Percentiles rank a stretch among this genome's conserved stretches.
These are phyloP conservation scores for Chanos chanos DNA, from an alignment of 2,797 vertebrate genomes.

Conservation along the genomic window DNA sequence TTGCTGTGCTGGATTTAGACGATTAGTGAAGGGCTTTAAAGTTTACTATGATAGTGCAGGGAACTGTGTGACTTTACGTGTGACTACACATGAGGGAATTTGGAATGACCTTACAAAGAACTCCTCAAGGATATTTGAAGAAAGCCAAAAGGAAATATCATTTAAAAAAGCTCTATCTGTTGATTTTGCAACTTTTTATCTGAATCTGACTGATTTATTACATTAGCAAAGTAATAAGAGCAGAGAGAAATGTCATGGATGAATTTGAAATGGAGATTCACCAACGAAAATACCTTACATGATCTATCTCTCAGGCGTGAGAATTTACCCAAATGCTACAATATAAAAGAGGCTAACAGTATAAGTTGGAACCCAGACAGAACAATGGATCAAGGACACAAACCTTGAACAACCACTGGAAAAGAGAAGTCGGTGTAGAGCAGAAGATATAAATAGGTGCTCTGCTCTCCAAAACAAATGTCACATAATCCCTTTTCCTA, in stretches of 20 bases:
- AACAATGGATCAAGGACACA: too few species aligned
- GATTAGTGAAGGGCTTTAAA: conserved; percentile 49
- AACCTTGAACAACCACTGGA: too few species aligned
- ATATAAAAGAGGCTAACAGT: too few species aligned
- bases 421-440: conserved; percentile 22
- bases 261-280: too few species aligned
- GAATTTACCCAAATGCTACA: too few species aligned
- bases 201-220: too few species aligned
- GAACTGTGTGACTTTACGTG: conserved; percentile 18
- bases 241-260: too few species aligned
- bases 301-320: too few species aligned
- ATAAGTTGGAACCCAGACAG: too few species aligned
- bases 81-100: conserved; percentile 18
- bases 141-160: background rate
- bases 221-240: too few species aligned
- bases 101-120: background rate
- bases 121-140: background rate
- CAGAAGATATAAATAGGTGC: conserved; percentile 63
- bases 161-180: background rate
- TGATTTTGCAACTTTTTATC: too few species aligned
- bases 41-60: conserved; percentile 51
- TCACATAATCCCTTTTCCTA: conserved; percentile 52
- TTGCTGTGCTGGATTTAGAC: conserved; percentile 68
- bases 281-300: too few species aligned
- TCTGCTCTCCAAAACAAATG: conserved; percentile 53